These are phyloP conservation scores for Caenorhabditis sinica DNA, from an alignment of 2,888 invertebrate species.

Conservation along the genomic window DNA sequence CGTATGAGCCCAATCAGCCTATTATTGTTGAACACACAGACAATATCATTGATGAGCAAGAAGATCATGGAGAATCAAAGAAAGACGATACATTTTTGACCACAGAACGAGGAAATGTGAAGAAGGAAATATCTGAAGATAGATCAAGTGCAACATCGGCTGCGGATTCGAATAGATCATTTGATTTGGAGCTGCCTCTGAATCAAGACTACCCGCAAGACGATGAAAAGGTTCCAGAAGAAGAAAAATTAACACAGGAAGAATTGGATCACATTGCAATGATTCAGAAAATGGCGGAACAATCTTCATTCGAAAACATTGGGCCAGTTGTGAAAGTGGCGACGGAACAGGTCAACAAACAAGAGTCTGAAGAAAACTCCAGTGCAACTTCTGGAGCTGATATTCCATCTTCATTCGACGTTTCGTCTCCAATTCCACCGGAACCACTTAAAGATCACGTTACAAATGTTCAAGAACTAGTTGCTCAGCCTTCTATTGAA, in stretches of 20 bases:
- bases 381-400: slow-evolving; percentile 68
- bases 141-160: slow-evolving; percentile 34
- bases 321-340: slow-evolving; percentile 7
- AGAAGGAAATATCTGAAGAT: slow-evolving; percentile 31
- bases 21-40: slow-evolving; percentile 4
- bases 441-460: slow-evolving; percentile 47
- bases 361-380: slow-evolving; percentile 49
- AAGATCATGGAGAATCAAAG: neutral
- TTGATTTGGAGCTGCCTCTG: slow-evolving; percentile 11
- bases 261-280: slow-evolving; percentile 69
- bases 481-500: slow-evolving; percentile 16
- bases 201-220: neutral
- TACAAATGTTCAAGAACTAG: slow-evolving; percentile 30
- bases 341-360: neutral
- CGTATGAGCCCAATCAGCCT: slow-evolving; percentile 6
- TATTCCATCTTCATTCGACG: slow-evolving; percentile 36
- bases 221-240: neutral
- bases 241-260: slow-evolving; percentile 51
- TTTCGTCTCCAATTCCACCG: slow-evolving; percentile 30
- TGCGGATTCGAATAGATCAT: slow-evolving; percentile 25
- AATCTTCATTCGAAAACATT: slow-evolving; percentile 46
- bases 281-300: slow-evolving; percentile 64
- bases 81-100: neutral
- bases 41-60: neutral
- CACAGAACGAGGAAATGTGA: neutral